phyloP scores from a whole-genome alignment of 2,888 invertebrate genomes.

The Cactoblastis cactorum region DNA sequence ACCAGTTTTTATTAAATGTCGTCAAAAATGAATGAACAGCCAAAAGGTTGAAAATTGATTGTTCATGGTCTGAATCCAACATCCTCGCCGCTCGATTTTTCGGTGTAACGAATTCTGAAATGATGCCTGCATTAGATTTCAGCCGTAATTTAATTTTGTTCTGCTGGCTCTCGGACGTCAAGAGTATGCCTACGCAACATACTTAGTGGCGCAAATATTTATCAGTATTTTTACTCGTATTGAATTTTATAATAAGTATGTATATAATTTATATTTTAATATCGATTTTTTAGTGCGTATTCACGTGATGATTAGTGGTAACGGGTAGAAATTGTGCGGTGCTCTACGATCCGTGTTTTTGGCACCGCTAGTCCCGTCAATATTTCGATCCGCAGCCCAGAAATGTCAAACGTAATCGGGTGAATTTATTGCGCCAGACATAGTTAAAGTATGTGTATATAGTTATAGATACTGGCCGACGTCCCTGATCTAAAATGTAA shows the following conservation, averaged over 20 bases:
- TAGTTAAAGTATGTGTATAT: too few species aligned
- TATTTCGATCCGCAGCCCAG: conserved; percentile 71
- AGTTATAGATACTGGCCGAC: conserved; percentile 39
- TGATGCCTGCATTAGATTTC: conserved; percentile 40
- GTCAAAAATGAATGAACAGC: background rate
- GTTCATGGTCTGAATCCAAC: conserved; percentile 30
- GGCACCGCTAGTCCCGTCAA: conserved; percentile 66
- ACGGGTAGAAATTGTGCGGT: conserved; percentile 20
- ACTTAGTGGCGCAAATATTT: conserved; percentile 25
- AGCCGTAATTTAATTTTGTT: conserved; percentile 55
- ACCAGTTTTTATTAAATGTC: too few species aligned
- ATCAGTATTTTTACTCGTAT: background rate
- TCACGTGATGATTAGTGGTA: conserved; percentile 13
- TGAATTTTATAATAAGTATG: background rate
- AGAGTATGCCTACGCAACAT: conserved; percentile 24
- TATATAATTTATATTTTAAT: background rate
- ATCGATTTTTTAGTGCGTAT: background rate
- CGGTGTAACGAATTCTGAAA: conserved; percentile 30
- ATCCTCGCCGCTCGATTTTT: conserved; percentile 29
- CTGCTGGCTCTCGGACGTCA: conserved; percentile 43
- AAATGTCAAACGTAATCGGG: conserved; percentile 65
- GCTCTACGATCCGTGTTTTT: conserved; percentile 46
- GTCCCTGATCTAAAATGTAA: conserved; percentile 37
- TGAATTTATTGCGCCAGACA: conserved; percentile 69
- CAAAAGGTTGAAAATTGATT: conserved; percentile 29